These are phyloP conservation scores for Amphipyra tragopoginis DNA, from an alignment of 2,888 invertebrate genomes.

Conservation along the genomic window DNA sequence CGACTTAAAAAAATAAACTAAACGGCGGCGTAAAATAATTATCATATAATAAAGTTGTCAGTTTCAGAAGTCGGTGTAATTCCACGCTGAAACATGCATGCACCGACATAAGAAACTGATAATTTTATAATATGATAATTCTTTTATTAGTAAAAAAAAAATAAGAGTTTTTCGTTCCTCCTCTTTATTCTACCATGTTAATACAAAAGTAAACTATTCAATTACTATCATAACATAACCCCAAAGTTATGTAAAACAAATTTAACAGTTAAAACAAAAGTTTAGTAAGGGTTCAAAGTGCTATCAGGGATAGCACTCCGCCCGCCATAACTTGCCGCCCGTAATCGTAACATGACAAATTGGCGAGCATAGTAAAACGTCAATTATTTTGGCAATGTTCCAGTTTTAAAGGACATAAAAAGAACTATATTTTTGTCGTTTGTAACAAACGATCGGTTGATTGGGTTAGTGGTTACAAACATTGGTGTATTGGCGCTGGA, in stretches of 20 bases:
- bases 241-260: constrained; percentile 27
- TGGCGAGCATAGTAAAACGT: constrained; percentile 28
- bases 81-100: too few species aligned
- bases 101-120: too few species aligned
- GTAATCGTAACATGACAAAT: constrained; percentile 49
- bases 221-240: constrained; percentile 15
- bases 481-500: neutral
- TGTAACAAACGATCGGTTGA: neutral
- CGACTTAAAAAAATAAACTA: too few species aligned
- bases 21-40: too few species aligned
- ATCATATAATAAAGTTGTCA: too few species aligned
- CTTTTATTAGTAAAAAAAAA: too few species aligned
- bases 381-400: constrained; percentile 35
- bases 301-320: constrained; percentile 33
- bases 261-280: constrained; percentile 49
- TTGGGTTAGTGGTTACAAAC: neutral
- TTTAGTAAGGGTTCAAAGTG: constrained; percentile 37
- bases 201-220: constrained; percentile 19
- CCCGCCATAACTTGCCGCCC: constrained; percentile 34
- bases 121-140: too few species aligned
- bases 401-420: constrained; percentile 25
- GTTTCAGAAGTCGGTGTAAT: too few species aligned
- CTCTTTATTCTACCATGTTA: neutral
- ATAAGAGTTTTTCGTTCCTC: too few species aligned
- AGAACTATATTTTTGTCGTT: constrained; percentile 17